Evolutionary conservation across 2,888 invertebrate genomes (phyloP).

Genomic region (Odontocolon sp.): DNA sequence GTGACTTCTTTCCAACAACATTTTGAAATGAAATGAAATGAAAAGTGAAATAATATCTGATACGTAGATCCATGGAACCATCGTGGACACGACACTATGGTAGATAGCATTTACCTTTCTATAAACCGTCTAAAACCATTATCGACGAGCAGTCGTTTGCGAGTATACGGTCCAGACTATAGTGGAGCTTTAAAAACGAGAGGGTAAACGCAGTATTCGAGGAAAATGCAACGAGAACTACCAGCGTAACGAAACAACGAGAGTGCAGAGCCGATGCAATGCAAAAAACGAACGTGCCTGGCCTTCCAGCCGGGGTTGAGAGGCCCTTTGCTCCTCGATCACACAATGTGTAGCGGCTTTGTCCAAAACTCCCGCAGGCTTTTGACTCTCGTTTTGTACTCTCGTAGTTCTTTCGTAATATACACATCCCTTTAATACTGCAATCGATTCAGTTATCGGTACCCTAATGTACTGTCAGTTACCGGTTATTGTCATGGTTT

Average conservation of each 20-base stretch:
- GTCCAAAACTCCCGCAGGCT: slow-evolving; percentile 1
- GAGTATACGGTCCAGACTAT: background rate
- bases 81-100: too few relatives aligned
- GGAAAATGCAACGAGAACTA: background rate
- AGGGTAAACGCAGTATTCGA: background rate
- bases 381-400: background rate
- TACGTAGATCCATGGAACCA: too few relatives aligned
- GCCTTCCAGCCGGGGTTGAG: background rate
- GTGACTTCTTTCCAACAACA: too few relatives aligned
- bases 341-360: slow-evolving; percentile 2
- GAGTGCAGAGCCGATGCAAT: background rate
- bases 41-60: too few relatives aligned
- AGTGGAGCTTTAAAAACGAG: background rate
- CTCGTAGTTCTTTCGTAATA: background rate
- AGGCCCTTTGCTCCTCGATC: background rate
- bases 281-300: background rate
- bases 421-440: background rate
- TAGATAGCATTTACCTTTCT: too few relatives aligned
- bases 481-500: too few relatives aligned
- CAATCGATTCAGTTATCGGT: too few relatives aligned
- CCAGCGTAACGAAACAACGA: slow-evolving; percentile 1
- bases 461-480: too few relatives aligned
- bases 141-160: background rate
- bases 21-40: too few relatives aligned
- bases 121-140: background rate